A percentile compares a stretch with the other conserved stretches of the same genome.
phyloP scores from a whole-genome alignment of 2,797 vertebrate species.

The Scleropages formosus region DNA sequence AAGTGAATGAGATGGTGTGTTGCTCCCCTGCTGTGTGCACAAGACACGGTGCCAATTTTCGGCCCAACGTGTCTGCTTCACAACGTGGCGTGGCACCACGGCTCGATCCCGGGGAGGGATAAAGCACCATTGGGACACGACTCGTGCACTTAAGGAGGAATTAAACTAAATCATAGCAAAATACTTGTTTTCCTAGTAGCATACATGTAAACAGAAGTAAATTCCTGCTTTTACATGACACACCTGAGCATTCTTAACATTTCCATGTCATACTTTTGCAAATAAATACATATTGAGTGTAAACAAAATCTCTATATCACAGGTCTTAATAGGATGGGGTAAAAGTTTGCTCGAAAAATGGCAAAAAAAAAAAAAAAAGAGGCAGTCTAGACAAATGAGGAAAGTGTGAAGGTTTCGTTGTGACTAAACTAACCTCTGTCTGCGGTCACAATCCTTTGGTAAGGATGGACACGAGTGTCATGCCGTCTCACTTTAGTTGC shows the following conservation, averaged over 20 bases:
- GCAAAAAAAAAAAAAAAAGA: constrained; percentile 30
- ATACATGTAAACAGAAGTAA: constrained; percentile 52
- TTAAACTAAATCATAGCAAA: constrained; percentile 54
- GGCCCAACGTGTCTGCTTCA: neutral
- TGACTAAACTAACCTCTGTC: constrained; percentile 99
- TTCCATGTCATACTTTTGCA: constrained; percentile 37
- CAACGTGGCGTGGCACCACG: constrained; percentile 34
- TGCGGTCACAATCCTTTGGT: constrained; percentile 99
- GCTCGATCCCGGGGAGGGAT: constrained; percentile 47
- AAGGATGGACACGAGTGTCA: constrained; percentile 99
- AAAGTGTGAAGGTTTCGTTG: constrained; percentile 49
- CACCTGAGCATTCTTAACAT: constrained; percentile 57
- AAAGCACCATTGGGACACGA: constrained; percentile 50
- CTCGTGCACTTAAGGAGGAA: constrained; percentile 58
- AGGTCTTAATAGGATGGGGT: constrained; percentile 39
- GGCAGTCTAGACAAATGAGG: constrained; percentile 50
- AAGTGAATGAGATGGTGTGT: constrained; percentile 36
- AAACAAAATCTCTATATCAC: constrained; percentile 67
- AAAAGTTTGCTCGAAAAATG: constrained; percentile 34
- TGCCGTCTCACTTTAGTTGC: constrained; percentile 99
- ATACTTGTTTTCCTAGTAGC: constrained; percentile 42
- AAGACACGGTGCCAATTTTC: constrained; percentile 43
- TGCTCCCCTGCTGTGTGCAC: too few species aligned
- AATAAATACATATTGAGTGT: constrained; percentile 47
- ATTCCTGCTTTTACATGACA: constrained; percentile 41